Evolutionary conservation across 2,113 vertebrate genomes (phyloP).

Genomic region (Procapra przewalskii): DNA sequence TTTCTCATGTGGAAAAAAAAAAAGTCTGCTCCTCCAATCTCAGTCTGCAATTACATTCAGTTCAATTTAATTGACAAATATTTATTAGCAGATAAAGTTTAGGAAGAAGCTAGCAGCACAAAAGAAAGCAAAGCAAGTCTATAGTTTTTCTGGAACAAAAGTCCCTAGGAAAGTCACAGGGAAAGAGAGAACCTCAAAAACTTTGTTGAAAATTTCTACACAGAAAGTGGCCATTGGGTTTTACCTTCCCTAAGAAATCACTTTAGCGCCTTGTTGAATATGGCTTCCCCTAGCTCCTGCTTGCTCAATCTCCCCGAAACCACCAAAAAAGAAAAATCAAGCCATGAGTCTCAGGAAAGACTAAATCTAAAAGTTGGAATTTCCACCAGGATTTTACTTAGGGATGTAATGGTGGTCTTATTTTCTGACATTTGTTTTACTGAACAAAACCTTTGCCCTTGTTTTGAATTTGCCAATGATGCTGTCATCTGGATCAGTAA

Average conservation of each 20-base stretch:
- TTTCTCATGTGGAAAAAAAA: background rate
- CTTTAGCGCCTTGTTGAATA: background rate
- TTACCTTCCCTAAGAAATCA: background rate
- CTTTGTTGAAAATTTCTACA: background rate
- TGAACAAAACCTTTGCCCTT: background rate
- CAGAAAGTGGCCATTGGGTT: background rate
- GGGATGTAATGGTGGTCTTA: background rate
- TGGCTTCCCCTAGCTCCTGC: rapidly evolving
- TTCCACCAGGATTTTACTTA: background rate
- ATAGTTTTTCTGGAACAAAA: background rate
- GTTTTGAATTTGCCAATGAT: background rate
- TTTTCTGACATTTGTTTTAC: background rate
- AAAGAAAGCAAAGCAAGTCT: background rate
- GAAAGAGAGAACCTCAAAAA: background rate
- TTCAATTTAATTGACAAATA: slow-evolving; percentile 24
- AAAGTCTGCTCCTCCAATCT: background rate
- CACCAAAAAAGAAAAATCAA: background rate
- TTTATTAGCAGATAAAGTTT: background rate
- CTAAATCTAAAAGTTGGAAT: background rate
- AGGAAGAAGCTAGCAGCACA: background rate
- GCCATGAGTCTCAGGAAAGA: background rate
- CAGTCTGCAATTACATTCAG: background rate
- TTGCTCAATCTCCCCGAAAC: background rate
- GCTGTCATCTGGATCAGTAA: background rate
- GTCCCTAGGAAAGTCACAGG: background rate